Base-by-base conservation (phyloP, 2,888 invertebrate genomes). In the Drosophila mettleri region DNA sequence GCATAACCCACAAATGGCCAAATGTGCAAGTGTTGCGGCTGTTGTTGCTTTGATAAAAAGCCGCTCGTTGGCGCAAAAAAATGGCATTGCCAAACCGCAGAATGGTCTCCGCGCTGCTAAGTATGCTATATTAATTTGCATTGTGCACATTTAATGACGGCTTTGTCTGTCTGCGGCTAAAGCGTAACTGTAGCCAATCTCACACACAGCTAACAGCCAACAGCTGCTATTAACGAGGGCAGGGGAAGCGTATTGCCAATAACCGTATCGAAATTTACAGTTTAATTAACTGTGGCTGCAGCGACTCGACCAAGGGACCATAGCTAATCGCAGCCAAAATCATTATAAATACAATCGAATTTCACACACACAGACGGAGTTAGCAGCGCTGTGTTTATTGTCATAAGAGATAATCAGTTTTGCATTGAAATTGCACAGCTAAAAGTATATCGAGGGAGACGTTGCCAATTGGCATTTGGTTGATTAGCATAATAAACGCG, bases 121-220 rank as follows among this genome's bases (percentile, higher is more conserved):
- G 80, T 89, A 82, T 85, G 82, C 86, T 79, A 89, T 87, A 87
- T 74, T 82, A 83, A 86, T 87, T 79, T 75, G 60, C 75, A 85
- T 85, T 83, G 86, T 75, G 63, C 54, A 63, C 48, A 61, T 79
- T 82, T 69, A 74, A 62, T 64, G 74, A 66, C 52, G 49, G 70
- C 57, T 69, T 70, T 66, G 74, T 60, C 73, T 78, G 79, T 74
- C 85, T 81, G 86, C 84, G 81, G 81, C 68, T 61, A 55, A 18
- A 54, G 45, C 67, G 12, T 9, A 8, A 9, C 20, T 66, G 12
- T 9, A 8, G 14, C 20, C 20, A 20, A 14, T 10, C 16, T 12
- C 24, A 3, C n/a, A n/a, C n/a, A n/a, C n/a, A n/a, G n/a, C n/a
- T n/a, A n/a, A 33, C 24, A 14, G 54, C 16, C 10, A 53, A 29